Conservation (phyloP, 2,113 vertebrate genomes). For the Phaethon lepturus region DNA sequence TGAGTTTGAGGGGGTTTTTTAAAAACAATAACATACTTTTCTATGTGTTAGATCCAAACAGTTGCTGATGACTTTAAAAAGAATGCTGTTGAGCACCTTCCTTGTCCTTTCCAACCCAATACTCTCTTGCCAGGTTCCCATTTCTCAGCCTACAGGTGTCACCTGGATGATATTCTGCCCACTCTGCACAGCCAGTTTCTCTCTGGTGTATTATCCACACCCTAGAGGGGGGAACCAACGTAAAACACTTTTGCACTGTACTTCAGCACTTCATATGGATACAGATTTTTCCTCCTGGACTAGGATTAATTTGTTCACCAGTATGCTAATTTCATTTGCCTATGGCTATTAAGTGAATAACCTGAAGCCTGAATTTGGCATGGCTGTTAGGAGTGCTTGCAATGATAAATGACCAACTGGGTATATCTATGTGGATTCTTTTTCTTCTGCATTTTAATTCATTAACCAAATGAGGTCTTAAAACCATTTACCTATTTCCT, state of each 20-base stretch:
- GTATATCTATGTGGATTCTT: conserved; percentile 13
- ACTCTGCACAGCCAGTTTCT: not conserved
- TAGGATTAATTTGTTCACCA: conserved; percentile 51
- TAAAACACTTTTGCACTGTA: not conserved
- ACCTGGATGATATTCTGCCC: not conserved
- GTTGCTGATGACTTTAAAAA: not conserved
- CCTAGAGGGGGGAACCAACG: not conserved
- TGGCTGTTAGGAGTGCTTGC: conserved; percentile 3
- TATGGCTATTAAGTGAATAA: conserved; percentile 55
- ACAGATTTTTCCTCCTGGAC: not conserved
- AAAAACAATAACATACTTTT: not conserved
- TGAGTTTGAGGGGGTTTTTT: not conserved
- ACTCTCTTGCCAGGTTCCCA: not conserved
- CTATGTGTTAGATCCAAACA: not conserved
- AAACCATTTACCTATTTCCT: conserved; percentile 52
- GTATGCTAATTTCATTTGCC: conserved; percentile 66
- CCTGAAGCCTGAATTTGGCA: conserved; percentile 43
- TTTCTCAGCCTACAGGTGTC: not conserved
- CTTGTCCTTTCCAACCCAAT: not conserved
- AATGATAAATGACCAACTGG: conserved; percentile 59
- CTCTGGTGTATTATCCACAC: not conserved
- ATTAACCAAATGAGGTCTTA: conserved; percentile 71
- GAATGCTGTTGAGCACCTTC: not conserved
- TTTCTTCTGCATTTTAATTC: conserved; percentile 67
- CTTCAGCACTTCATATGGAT: not conserved